These are phyloP conservation scores for Panopea generosa DNA, from an alignment of 2,888 invertebrate species.

Conservation along the genomic window DNA sequence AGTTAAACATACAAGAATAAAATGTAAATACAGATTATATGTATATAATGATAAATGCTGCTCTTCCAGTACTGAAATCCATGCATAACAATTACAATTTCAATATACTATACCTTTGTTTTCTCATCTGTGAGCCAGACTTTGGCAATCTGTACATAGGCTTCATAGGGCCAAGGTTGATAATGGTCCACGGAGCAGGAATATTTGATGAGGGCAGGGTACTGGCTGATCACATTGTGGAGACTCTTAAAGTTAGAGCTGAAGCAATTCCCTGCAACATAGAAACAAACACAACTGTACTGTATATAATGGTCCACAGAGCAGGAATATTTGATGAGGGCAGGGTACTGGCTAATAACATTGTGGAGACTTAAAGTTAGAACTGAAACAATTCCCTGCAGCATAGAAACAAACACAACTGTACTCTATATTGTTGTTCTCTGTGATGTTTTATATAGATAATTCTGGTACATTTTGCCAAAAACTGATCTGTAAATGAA, in stretches of 20 bases:
- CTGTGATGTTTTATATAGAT: too few species aligned
- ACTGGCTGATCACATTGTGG: constrained; percentile 69
- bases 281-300: too few species aligned
- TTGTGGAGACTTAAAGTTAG: constrained; percentile 73
- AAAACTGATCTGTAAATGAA: too few species aligned
- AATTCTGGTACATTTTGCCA: too few species aligned
- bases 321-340: constrained; percentile 75
- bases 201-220: constrained; percentile 78
- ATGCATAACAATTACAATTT: too few species aligned
- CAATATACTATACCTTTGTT: constrained; percentile 76
- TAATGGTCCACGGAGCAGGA: constrained; percentile 80
- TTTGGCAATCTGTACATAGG: constrained; percentile 77
- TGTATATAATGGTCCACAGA: constrained; percentile 82
- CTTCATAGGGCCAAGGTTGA: constrained; percentile 79
- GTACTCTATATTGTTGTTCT: too few species aligned
- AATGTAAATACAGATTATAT: too few species aligned
- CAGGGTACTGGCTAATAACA: constrained; percentile 74
- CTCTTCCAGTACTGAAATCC: too few species aligned
- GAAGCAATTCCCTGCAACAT: constrained; percentile 79
- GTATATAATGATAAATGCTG: too few species aligned
- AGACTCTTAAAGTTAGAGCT: constrained; percentile 73
- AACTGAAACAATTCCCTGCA: constrained; percentile 78
- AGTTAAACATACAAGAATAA: too few species aligned
- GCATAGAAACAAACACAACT: too few species aligned
- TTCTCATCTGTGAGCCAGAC: constrained; percentile 77